phyloP scores from a whole-genome alignment of 2,888 invertebrate species.

The Beris morrisii region DNA sequence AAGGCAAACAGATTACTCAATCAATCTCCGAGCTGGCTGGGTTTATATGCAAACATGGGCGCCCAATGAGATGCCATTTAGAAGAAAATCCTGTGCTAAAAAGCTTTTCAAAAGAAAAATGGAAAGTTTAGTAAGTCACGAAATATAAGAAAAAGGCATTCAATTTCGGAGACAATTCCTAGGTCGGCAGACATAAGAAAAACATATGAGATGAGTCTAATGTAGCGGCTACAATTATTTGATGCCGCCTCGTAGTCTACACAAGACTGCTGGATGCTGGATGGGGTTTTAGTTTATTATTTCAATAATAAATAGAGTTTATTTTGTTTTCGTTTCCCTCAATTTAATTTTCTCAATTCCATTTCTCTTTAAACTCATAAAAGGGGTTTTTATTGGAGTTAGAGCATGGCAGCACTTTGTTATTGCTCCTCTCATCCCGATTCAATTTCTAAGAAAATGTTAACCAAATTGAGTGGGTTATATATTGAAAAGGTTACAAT shows the following conservation, averaged over 20 bases:
- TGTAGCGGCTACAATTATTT: conserved; percentile 29
- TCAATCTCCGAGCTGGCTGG: conserved; percentile 17
- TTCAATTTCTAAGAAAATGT: no score
- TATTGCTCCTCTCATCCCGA: no score
- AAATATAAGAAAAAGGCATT: conserved; percentile 27
- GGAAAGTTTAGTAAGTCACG: conserved; percentile 31
- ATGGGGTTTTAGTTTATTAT: conserved; percentile 8
- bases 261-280: not conserved
- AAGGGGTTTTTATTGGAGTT: no score
- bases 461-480: no score
- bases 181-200: conserved; percentile 10
- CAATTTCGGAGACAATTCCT: conserved; percentile 19
- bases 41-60: conserved; percentile 18
- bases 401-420: no score
- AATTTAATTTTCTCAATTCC: conserved; percentile 9
- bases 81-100: conserved; percentile 12
- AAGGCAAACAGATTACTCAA: conserved; percentile 32
- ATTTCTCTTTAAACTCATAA: not conserved
- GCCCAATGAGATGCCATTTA: conserved; percentile 18
- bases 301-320: not conserved
- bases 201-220: conserved; percentile 29
- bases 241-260: conserved; percentile 24
- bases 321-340: not conserved
- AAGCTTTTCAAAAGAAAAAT: conserved; percentile 31
- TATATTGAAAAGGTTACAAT: no score